phyloP scores from a whole-genome alignment of 2,888 invertebrate species.

The Torymus auratus region DNA sequence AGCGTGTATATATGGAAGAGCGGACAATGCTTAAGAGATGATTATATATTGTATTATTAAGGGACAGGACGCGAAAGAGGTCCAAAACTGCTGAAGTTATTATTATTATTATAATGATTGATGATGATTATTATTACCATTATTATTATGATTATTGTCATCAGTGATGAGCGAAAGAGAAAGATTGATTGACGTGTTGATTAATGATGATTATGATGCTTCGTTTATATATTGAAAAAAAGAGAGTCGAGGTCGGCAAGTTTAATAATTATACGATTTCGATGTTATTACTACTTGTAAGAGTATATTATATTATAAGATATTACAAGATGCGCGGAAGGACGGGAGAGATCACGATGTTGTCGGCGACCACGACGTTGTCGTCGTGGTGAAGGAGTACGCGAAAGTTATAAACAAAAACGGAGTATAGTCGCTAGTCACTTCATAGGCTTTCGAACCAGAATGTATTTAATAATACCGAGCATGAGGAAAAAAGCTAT shows the following conservation, averaged over 20 bases:
- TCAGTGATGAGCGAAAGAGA: conserved; percentile 41
- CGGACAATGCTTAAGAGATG: conserved; percentile 1
- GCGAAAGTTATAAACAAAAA: conserved; percentile 52
- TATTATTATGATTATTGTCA: conserved; percentile 60
- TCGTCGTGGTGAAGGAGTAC: too few relatives aligned
- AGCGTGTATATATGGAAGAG: conserved; percentile 50
- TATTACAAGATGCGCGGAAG: conserved; percentile 31
- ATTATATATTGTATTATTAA: conserved; percentile 56
- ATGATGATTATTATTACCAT: conserved; percentile 58
- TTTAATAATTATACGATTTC: conserved; percentile 59
- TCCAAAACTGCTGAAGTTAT: conserved; percentile 55
- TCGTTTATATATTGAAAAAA: conserved; percentile 62
- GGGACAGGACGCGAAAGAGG: conserved; percentile 35
- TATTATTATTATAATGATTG: conserved; percentile 58
- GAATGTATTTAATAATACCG: conserved; percentile 72
- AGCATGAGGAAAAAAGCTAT: conserved; percentile 67
- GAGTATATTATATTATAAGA: conserved; percentile 56
- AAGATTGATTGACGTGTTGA: conserved; percentile 54
- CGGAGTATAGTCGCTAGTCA: conserved; percentile 69
- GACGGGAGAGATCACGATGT: conserved; percentile 8
- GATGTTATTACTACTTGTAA: conserved; percentile 61
- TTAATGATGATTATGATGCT: conserved; percentile 60
- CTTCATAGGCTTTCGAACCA: conserved; percentile 69
- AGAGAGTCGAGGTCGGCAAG: conserved; percentile 42
- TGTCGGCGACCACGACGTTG: too few relatives aligned